These are phyloP conservation scores for Semaprochilodus insignis DNA, from an alignment of 2,797 vertebrate genomes.

Conservation along the genomic window DNA sequence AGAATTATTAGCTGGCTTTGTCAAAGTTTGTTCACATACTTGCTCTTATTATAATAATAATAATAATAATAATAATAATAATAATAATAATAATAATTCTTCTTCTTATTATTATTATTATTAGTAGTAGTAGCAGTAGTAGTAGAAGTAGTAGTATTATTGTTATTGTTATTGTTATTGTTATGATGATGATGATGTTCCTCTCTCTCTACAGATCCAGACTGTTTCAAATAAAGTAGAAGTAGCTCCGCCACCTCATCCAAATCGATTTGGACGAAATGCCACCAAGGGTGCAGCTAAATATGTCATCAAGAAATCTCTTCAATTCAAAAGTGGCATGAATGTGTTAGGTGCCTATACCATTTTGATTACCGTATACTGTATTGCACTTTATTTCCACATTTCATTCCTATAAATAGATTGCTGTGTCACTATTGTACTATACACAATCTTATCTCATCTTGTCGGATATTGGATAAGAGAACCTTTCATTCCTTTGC, in stretches of 20 bases:
- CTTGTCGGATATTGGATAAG: too few species aligned
- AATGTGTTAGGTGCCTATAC: conserved; percentile 90
- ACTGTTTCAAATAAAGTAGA: conserved; percentile 89
- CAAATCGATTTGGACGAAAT: conserved; percentile 70
- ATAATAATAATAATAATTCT: background rate
- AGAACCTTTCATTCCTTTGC: background rate
- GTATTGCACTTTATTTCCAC: too few species aligned
- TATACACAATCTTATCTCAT: too few species aligned
- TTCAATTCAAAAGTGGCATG: conserved; percentile 98
- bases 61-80: too few species aligned
- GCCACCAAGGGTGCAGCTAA: conserved; percentile 82
- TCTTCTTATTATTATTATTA: too few species aligned
- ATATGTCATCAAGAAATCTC: conserved; percentile 88
- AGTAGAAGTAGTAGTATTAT: too few species aligned
- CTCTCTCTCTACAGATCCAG: conserved; percentile 85
- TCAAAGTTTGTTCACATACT: too few species aligned
- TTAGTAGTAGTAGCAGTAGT: too few species aligned
- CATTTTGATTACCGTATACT: background rate
- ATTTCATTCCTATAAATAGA: background rate
- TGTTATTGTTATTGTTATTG: too few species aligned
- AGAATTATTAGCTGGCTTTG: too few species aligned
- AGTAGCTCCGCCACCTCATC: conserved; percentile 72
- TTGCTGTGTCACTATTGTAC: background rate
- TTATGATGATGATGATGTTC: conserved; percentile 9
- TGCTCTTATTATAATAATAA: too few species aligned